These are phyloP conservation scores for Monochamus saltuarius DNA, from an alignment of 1,140 invertebrate genomes.

Conservation along the genomic window DNA sequence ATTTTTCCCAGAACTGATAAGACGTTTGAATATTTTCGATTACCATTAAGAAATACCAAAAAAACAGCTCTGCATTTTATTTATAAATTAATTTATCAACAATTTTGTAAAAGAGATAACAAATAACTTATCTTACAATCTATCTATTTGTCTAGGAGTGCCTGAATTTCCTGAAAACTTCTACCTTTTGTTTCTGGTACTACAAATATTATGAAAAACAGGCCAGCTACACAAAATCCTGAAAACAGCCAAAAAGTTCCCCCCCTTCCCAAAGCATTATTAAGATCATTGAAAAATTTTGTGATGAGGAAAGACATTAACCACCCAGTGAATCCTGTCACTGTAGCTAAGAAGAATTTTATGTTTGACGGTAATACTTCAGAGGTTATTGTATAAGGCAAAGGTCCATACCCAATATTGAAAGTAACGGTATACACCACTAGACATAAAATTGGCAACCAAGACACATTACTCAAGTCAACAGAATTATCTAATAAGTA, in stretches of 20 bases:
- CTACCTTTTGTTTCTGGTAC: conserved; percentile 34
- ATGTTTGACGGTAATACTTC: conserved; percentile 79
- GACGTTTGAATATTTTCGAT: no score
- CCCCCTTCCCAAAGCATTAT: conserved; percentile 62
- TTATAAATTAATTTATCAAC: no score
- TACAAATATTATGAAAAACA: conserved; percentile 24
- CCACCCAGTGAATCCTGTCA: conserved; percentile 70
- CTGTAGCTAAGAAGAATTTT: conserved; percentile 69
- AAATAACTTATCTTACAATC: no score
- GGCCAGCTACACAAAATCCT: conserved; percentile 38
- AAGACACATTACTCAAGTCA: conserved; percentile 26
- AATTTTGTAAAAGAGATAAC: no score
- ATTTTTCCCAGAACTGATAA: no score
- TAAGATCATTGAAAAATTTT: conserved; percentile 63
- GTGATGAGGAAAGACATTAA: conserved; percentile 75
- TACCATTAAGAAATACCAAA: no score
- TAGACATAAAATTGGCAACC: conserved; percentile 36
- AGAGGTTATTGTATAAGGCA: conserved; percentile 80
- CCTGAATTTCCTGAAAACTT: conserved; percentile 34
- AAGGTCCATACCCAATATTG: conserved; percentile 67
- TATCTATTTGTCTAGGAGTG: conserved; percentile 10
- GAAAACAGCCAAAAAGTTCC: conserved; percentile 78
- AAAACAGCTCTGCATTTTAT: no score
- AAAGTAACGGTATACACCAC: conserved; percentile 31
- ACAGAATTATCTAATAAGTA: conserved; percentile 27